Percentiles rank a stretch among this genome's conserved stretches.
Conservation (phyloP, 30 jellyfish, hydroid and myxozoan species). For the Catostylus mosaicus region DNA sequence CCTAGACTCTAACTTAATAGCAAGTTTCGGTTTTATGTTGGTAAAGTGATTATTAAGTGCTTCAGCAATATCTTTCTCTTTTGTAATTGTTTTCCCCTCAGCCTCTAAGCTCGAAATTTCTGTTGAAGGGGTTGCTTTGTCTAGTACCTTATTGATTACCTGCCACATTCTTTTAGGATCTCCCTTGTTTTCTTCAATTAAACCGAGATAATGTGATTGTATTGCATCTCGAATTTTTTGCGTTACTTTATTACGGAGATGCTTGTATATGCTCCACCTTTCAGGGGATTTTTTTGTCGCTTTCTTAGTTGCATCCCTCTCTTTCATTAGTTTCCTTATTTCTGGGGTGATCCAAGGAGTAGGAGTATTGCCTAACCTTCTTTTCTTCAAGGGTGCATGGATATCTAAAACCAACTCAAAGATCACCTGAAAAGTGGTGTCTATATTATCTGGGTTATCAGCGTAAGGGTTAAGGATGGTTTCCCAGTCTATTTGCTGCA, state of each 20-base stretch:
- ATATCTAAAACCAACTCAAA: slow-evolving; percentile 24
- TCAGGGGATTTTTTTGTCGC: slow-evolving; percentile 16
- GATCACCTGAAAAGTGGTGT: slow-evolving; percentile 37
- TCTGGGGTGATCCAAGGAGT: slow-evolving; percentile 35
- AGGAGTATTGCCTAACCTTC: slow-evolving; percentile 15
- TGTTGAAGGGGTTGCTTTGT: neutral
- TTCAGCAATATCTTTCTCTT: neutral
- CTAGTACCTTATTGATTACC: neutral
- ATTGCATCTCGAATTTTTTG: slow-evolving; percentile 5
- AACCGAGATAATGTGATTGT: neutral
- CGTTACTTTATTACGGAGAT: slow-evolving; percentile 10
- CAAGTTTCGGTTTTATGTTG: too few relatives aligned
- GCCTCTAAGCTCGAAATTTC: neutral
- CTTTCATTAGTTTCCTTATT: slow-evolving; percentile 13
- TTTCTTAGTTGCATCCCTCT: slow-evolving; percentile 17
- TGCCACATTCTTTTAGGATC: too few relatives aligned
- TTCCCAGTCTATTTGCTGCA: slow-evolving; percentile 56
- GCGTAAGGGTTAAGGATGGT: slow-evolving; percentile 46
- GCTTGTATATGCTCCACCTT: neutral
- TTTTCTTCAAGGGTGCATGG: slow-evolving; percentile 24
- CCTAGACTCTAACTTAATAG: too few relatives aligned
- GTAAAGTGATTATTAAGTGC: too few relatives aligned
- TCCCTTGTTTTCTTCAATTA: slow-evolving; percentile 12
- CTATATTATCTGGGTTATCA: slow-evolving; percentile 25
- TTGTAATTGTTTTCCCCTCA: slow-evolving; percentile 5